phyloP scores from a whole-genome alignment of 30 jellyfish, hydroid and myxozoan genomes.

The Sanderia malayensis region DNA sequence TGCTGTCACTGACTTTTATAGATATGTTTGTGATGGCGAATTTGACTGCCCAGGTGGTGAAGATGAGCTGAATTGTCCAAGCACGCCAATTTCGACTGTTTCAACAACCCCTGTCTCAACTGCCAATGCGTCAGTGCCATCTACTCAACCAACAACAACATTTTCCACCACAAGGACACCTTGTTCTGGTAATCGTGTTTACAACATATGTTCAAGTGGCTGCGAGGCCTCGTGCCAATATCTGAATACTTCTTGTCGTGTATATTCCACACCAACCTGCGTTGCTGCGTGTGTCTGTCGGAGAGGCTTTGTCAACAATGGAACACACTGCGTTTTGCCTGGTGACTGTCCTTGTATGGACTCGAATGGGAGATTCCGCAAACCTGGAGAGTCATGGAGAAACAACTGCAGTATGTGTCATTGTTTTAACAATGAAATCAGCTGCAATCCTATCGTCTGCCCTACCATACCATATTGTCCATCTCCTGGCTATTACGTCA shows the following conservation, averaged over 20 bases:
- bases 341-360: conserved; percentile 74
- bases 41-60: not conserved
- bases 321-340: conserved; percentile 80
- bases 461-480: conserved; percentile 62
- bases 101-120: not conserved
- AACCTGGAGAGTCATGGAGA: conserved; percentile 65
- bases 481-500: conserved; percentile 17
- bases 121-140: not conserved
- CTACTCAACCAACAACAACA: not conserved
- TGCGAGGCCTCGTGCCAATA: conserved; percentile 57
- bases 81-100: not conserved
- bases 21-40: not conserved
- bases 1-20: too few species aligned
- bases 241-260: conserved; percentile 30
- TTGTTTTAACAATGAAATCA: conserved; percentile 56
- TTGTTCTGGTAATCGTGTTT: conserved; percentile 53
- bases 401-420: conserved; percentile 33
- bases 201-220: conserved; percentile 34
- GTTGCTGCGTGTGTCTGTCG: conserved; percentile 69
- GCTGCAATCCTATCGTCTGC: conserved; percentile 26
- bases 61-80: not conserved
- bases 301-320: conserved; percentile 51
- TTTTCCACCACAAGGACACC: not conserved
- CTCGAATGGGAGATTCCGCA: conserved; percentile 31
- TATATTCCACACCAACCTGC: conserved; percentile 13